A percentile compares a stretch with the other conserved stretches of the same genome.
Conservation (phyloP, 2,888 invertebrate genomes). For the Mesochorus sp. region DNA sequence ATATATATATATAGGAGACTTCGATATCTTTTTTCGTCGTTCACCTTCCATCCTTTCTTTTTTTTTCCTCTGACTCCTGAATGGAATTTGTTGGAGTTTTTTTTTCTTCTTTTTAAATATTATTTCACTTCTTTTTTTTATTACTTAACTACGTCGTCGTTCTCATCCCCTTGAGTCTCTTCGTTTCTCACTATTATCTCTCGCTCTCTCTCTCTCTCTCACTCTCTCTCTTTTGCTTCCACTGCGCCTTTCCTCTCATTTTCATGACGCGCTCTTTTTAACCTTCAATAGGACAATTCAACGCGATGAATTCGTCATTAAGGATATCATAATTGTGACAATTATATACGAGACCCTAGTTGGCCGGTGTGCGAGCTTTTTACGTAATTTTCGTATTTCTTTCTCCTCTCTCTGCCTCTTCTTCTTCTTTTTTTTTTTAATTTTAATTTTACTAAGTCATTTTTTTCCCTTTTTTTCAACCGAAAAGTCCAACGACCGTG, state of each 20-base stretch:
- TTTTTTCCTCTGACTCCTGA: conserved; percentile 25
- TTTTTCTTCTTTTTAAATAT: conserved; percentile 27
- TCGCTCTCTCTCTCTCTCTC: not conserved
- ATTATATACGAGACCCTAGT: conserved; percentile 20
- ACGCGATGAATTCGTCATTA: conserved; percentile 56
- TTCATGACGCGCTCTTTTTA: conserved; percentile 27
- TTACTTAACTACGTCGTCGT: conserved; percentile 18
- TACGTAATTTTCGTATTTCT: conserved; percentile 26
- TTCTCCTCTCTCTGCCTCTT: not conserved
- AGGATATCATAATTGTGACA: conserved; percentile 54
- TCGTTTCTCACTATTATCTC: not conserved
- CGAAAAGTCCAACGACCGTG: not conserved
- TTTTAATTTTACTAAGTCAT: not conserved
- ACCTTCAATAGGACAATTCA: conserved; percentile 37
- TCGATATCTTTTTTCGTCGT: conserved; percentile 13
- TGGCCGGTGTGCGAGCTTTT: not conserved
- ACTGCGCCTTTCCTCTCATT: too few relatives aligned
- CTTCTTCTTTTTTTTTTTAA: not conserved
- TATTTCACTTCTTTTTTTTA: conserved; percentile 20
- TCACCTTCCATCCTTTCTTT: conserved; percentile 19
- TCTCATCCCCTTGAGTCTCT: not conserved
- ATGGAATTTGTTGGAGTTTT: conserved; percentile 57
- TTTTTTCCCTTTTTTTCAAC: not conserved
- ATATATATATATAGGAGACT: too few relatives aligned
- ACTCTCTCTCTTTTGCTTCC: not conserved